phyloP scores from a whole-genome alignment of 1,140 invertebrate species.

The Phymorhynchus buccinoides region DNA sequence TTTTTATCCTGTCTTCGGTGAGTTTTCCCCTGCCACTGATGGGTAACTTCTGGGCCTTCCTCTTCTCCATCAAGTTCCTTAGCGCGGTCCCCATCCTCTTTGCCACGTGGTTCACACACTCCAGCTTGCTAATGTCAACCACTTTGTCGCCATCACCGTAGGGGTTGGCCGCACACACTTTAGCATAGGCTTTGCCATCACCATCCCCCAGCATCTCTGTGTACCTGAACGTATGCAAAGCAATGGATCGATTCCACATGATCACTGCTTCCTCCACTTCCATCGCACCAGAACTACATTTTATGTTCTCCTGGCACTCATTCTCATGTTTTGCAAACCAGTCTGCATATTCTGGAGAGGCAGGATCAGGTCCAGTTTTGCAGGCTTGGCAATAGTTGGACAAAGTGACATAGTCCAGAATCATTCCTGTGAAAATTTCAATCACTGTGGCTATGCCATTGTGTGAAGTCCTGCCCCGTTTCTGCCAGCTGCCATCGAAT shows the following conservation, averaged over 20 bases:
- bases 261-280: slow-evolving; percentile 7
- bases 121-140: slow-evolving; percentile 1
- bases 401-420: background rate
- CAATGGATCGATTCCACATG: slow-evolving; percentile 26
- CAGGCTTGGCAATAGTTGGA: background rate
- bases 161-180: background rate
- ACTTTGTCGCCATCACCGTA: background rate
- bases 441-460: background rate
- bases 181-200: background rate
- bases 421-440: background rate
- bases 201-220: slow-evolving; percentile 38
- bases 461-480: background rate
- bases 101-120: slow-evolving; percentile 2
- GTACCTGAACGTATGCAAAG: slow-evolving; percentile 15
- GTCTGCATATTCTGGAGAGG: slow-evolving; percentile 1
- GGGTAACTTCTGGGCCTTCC: background rate
- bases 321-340: slow-evolving; percentile 18
- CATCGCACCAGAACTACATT: background rate
- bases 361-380: too few relatives aligned
- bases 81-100: background rate
- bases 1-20: background rate
- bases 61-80: background rate
- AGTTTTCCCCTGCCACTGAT: background rate
- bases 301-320: background rate
- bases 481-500: slow-evolving; percentile 24